Percentiles rank a stretch among this genome's conserved stretches.
These are phyloP conservation scores for Atractosteus spatula DNA, from an alignment of 2,113 vertebrate genomes.

Conservation along the genomic window DNA sequence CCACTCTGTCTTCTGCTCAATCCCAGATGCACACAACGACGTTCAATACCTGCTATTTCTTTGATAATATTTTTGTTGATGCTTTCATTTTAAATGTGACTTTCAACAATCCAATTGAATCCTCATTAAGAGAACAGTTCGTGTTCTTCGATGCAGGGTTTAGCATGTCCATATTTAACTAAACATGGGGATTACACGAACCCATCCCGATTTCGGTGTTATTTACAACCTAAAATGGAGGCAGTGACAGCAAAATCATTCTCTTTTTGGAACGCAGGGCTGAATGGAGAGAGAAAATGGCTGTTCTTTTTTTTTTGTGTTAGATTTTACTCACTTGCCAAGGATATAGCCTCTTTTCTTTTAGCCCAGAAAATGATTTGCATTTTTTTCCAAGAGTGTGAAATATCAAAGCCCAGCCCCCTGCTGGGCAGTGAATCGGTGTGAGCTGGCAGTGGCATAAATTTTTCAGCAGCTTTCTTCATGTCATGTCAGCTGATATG, in stretches of 20 bases:
- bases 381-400: slow-evolving; percentile 52
- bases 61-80: too few relatives aligned
- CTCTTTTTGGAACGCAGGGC: neutral
- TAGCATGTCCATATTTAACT: neutral
- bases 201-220: neutral
- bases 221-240: neutral
- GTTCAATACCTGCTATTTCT: too few relatives aligned
- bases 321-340: slow-evolving; percentile 41
- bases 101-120: too few relatives aligned
- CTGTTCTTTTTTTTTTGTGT: slow-evolving; percentile 37
- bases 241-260: neutral
- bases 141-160: neutral
- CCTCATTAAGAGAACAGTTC: too few relatives aligned
- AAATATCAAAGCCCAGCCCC: slow-evolving; percentile 72
- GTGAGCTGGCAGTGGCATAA: slow-evolving; percentile 75
- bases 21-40: too few relatives aligned
- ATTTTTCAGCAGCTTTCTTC: slow-evolving; percentile 74
- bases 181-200: neutral
- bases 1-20: too few relatives aligned
- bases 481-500: slow-evolving; percentile 49
- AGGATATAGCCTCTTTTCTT: slow-evolving; percentile 42
- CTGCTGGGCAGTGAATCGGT: slow-evolving; percentile 72
- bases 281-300: slow-evolving; percentile 15
- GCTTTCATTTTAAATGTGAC: too few relatives aligned
- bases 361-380: slow-evolving; percentile 45